phyloP scores from a whole-genome alignment of 2,113 vertebrate genomes.

The Jaculus jaculus region DNA sequence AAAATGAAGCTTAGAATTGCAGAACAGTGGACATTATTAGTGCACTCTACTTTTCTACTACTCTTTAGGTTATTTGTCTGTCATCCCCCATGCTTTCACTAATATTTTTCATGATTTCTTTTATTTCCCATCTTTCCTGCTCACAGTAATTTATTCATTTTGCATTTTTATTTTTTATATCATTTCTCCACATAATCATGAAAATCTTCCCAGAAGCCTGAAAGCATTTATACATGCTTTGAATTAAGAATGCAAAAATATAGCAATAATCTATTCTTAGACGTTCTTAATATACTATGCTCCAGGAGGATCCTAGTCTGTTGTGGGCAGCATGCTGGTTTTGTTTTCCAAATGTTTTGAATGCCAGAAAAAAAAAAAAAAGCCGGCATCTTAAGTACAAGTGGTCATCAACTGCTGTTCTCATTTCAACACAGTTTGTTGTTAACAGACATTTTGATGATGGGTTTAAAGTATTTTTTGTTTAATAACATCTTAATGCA shows the following conservation, averaged over 20 bases:
- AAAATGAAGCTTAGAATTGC: not conserved
- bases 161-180: slow-evolving; percentile 48
- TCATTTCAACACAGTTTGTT: slow-evolving; percentile 50
- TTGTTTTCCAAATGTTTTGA: slow-evolving; percentile 70
- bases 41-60: not conserved
- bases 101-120: not conserved
- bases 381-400: slow-evolving; percentile 58
- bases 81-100: not conserved
- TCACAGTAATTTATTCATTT: slow-evolving; percentile 57
- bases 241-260: slow-evolving; percentile 71
- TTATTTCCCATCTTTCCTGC: not conserved
- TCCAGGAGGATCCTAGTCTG: slow-evolving; percentile 14
- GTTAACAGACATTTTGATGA: slow-evolving; percentile 22
- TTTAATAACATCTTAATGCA: slow-evolving; percentile 22
- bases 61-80: not conserved
- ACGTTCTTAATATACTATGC: slow-evolving; percentile 49
- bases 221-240: slow-evolving; percentile 72
- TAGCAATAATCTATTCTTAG: slow-evolving; percentile 61
- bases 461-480: slow-evolving; percentile 37
- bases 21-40: not conserved
- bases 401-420: slow-evolving; percentile 52
- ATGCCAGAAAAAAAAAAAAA: not conserved
- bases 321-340: slow-evolving; percentile 59
- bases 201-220: slow-evolving; percentile 71
- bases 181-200: slow-evolving; percentile 45